phyloP scores from a whole-genome alignment of 2,888 invertebrate genomes.

The Apodemia duryi region DNA sequence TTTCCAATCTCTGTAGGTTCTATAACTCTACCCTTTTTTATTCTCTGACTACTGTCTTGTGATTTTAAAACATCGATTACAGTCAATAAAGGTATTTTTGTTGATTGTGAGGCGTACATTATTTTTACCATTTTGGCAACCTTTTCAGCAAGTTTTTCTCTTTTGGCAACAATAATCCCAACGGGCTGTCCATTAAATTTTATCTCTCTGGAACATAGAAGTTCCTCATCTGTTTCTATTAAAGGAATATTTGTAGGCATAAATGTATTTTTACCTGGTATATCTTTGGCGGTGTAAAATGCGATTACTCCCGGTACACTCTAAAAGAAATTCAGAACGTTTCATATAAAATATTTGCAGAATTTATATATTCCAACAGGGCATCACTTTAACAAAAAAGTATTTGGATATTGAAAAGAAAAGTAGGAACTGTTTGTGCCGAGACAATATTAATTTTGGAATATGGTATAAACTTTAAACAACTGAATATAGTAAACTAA shows the following conservation, averaged over 20 bases:
- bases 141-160: slow-evolving; percentile 72
- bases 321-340: slow-evolving; percentile 47
- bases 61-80: slow-evolving; percentile 57
- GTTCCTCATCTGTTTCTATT: slow-evolving; percentile 49
- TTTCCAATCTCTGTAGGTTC: slow-evolving; percentile 56
- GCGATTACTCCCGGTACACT: slow-evolving; percentile 80
- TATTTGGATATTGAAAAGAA: too few species aligned
- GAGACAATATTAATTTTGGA: too few species aligned
- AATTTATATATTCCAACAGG: too few species aligned
- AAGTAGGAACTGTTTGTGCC: too few species aligned
- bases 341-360: background rate
- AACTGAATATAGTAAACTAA: too few species aligned
- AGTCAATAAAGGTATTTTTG: slow-evolving; percentile 47
- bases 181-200: slow-evolving; percentile 81
- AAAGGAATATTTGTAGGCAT: slow-evolving; percentile 47
- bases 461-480: too few species aligned
- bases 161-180: slow-evolving; percentile 82
- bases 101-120: slow-evolving; percentile 54
- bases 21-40: slow-evolving; percentile 42
- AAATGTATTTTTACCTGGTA: slow-evolving; percentile 82
- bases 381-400: too few species aligned
- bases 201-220: slow-evolving; percentile 60
- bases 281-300: slow-evolving; percentile 81
- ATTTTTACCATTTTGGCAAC: slow-evolving; percentile 78
- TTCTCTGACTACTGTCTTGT: slow-evolving; percentile 46